Conservation (phyloP, 2,888 invertebrate genomes). For the Hemistola chrysoprasaria region DNA sequence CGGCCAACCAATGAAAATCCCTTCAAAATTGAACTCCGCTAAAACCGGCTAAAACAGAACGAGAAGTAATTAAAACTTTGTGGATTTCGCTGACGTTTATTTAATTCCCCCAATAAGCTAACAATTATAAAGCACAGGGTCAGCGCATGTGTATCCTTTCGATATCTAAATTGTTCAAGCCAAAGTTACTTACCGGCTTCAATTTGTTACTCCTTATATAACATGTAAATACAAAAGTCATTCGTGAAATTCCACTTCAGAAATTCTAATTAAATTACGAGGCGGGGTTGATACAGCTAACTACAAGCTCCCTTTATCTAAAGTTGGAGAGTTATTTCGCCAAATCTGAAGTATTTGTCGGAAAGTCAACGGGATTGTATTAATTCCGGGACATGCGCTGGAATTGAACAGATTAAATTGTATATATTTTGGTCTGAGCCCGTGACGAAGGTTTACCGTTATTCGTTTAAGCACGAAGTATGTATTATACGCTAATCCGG, state of each 20-base stretch:
- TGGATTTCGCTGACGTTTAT: conserved; percentile 46
- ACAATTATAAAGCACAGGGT: conserved; percentile 45
- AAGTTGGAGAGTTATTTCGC: conserved; percentile 61
- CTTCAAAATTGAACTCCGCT: conserved; percentile 36
- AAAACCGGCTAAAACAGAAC: conserved; percentile 33
- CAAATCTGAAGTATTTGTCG: conserved; percentile 64
- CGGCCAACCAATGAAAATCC: conserved; percentile 27
- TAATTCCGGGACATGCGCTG: conserved; percentile 44
- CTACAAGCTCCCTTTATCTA: conserved; percentile 60
- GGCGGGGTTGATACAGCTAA: conserved; percentile 52
- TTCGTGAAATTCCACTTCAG: conserved; percentile 61
- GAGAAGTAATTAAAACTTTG: conserved; percentile 49
- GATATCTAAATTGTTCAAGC: conserved; percentile 39
- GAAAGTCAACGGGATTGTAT: conserved; percentile 51
- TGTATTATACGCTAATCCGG: conserved; percentile 19
- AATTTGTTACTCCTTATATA: conserved; percentile 43
- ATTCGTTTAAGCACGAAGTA: conserved; percentile 26
- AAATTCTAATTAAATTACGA: conserved; percentile 71
- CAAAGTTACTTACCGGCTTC: conserved; percentile 39
- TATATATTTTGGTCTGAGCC: conserved; percentile 38
- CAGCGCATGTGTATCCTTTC: conserved; percentile 42
- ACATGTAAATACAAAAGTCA: conserved; percentile 62
- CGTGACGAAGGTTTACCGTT: conserved; percentile 24
- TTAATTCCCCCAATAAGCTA: conserved; percentile 43
- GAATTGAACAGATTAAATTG: conserved; percentile 43